Evolutionary conservation across 1,140 invertebrate genomes (phyloP).

Genomic region (Gonioctena quinquepunctata): DNA sequence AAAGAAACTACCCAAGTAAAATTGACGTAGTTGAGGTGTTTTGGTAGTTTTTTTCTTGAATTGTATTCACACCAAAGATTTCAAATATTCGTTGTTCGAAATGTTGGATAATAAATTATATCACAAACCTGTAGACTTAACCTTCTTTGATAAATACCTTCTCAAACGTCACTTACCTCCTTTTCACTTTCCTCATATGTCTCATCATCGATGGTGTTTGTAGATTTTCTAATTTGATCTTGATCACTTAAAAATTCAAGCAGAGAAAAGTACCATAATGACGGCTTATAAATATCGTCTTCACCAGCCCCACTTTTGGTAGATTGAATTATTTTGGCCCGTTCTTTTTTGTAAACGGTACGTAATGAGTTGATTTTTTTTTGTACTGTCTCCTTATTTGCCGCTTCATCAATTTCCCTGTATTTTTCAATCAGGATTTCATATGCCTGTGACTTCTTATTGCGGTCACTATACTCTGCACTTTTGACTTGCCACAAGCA

Average conservation of each 20-base stretch:
- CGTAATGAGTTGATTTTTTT: conserved; percentile 22
- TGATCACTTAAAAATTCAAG: neutral
- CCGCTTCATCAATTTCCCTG: conserved; percentile 13
- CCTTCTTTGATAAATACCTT: no score
- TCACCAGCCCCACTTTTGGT: conserved; percentile 2
- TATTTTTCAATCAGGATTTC: conserved; percentile 14
- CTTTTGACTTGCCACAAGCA: conserved; percentile 12
- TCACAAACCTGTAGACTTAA: no score
- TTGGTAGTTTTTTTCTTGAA: no score
- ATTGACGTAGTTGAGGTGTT: no score
- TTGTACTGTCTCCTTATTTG: conserved; percentile 18
- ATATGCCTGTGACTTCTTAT: conserved; percentile 21
- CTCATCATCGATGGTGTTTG: conserved; percentile 8
- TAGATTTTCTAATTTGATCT: neutral
- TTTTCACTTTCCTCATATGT: no score
- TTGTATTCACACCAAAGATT: no score
- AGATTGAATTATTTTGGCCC: conserved; percentile 9
- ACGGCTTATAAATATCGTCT: conserved; percentile 18
- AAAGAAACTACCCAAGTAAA: no score
- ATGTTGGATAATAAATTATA: no score
- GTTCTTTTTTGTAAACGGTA: conserved; percentile 20
- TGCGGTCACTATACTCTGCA: conserved; percentile 17
- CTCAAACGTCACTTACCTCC: no score
- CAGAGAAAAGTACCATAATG: conserved; percentile 8
- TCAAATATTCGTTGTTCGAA: no score